phyloP scores from a whole-genome alignment of 2,888 invertebrate genomes.

The Lasius platythorax region DNA sequence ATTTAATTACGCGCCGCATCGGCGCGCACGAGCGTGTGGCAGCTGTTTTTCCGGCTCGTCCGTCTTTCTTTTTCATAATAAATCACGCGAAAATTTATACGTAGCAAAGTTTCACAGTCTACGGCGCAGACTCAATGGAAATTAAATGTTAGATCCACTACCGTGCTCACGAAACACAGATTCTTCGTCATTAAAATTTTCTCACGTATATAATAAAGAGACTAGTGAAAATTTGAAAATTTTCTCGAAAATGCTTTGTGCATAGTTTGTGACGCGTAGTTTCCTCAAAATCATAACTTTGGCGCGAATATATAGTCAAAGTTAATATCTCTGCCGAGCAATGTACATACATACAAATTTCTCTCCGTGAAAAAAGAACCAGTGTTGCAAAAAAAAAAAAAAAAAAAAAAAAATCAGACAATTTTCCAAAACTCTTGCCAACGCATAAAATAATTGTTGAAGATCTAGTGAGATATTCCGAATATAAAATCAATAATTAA shows the following conservation, averaged over 20 bases:
- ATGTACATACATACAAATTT: background rate
- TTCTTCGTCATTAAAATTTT: background rate
- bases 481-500: background rate
- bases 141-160: constrained; percentile 10
- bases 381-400: background rate
- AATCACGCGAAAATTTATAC: constrained; percentile 63
- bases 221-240: background rate
- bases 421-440: background rate
- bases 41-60: constrained; percentile 41
- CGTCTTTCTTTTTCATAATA: constrained; percentile 50
- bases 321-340: background rate
- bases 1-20: constrained; percentile 68
- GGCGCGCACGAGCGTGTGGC: constrained; percentile 40
- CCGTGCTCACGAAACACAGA: background rate
- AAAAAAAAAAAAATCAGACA: background rate
- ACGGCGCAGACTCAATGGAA: background rate
- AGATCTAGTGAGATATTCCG: background rate
- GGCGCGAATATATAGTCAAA: background rate
- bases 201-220: background rate
- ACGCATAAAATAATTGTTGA: background rate
- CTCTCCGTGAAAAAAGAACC: background rate
- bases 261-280: background rate
- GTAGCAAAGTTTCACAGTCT: constrained; percentile 8
- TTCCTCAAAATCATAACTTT: background rate
- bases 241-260: background rate